phyloP scores from a whole-genome alignment of 2,797 vertebrate species.

The Prionace glauca region DNA sequence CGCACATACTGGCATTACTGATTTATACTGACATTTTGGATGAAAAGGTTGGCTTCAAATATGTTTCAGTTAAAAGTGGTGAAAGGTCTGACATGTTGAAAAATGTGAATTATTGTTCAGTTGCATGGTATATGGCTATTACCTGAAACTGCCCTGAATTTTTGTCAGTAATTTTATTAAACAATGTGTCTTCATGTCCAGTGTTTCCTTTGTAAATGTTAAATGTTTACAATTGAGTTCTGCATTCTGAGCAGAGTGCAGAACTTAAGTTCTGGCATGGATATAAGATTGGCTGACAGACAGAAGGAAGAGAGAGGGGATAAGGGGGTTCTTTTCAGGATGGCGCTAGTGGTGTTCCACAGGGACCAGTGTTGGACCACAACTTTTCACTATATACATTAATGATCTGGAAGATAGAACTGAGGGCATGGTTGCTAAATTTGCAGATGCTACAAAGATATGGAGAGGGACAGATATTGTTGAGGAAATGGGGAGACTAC shows the following conservation, averaged over 20 bases:
- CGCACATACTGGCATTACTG: background rate
- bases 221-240: background rate
- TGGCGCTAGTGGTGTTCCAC: too few species aligned
- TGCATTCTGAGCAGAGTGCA: background rate
- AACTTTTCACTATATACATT: too few species aligned
- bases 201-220: background rate
- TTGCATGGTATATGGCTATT: background rate
- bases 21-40: constrained; percentile 2
- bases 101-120: background rate
- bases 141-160: background rate
- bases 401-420: too few species aligned
- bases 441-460: too few species aligned
- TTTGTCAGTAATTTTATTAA: background rate
- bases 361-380: too few species aligned
- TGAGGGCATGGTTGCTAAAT: too few species aligned
- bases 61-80: background rate
- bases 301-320: too few species aligned
- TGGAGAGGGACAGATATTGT: too few species aligned
- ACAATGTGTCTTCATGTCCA: background rate
- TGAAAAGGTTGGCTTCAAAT: background rate
- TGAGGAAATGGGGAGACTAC: too few species aligned
- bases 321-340: too few species aligned
- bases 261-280: too few species aligned
- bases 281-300: too few species aligned
- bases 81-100: background rate